Evolutionary conservation across 2,113 vertebrate genomes (phyloP), one percentile per base, ranked within the genome.

Genomic region (Protobothrops flavoviridis): DNA sequence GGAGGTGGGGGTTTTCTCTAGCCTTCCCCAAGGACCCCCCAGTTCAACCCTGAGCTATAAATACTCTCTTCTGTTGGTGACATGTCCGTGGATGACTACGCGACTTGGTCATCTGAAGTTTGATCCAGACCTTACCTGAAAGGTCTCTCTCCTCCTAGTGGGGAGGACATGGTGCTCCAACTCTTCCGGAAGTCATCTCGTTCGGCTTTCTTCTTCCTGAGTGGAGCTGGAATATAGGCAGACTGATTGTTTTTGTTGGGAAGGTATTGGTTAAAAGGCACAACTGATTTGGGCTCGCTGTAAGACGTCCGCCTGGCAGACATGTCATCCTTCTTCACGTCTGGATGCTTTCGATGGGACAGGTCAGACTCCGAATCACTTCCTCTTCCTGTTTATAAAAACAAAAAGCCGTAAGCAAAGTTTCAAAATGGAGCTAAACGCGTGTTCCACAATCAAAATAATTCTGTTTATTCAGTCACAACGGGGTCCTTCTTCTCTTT

Each of bases 241-340:
- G 98, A 98, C 98, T 99, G 99, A 97, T 99, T 99, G 97, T 98
- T 99, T 96, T 98, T 99, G 97, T 99, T 99, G 0, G 99, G 99
- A 95, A 99, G 98, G 98, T 99, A 99, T 97, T 99, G 99, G 97
- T 99, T 99, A 95, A 99, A 99, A 96, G 99, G 99, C 98, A 99
- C 98, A 94, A 98, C 98, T 89, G 98, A 98, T 55, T 98, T 98
- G 3, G 97, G 98, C 97, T 99, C 99, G 53, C 98, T 99, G 0
- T 98, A 98, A 20, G 99, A 99, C 6, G 99, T 98, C 94, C 99
- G 97, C 56, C 99, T 97, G 0, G 99, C 98, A 94, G 98, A 96
- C 99, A 99, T 99, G 96, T 99, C 99, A 91, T 99, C 99, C 95
- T 99, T 99, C 89, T 98, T 98, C 93, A 99, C 97, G 87, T 99